These are phyloP conservation scores for Spizella passerina DNA, from an alignment of 2,797 vertebrate species.

Conservation along the genomic window DNA sequence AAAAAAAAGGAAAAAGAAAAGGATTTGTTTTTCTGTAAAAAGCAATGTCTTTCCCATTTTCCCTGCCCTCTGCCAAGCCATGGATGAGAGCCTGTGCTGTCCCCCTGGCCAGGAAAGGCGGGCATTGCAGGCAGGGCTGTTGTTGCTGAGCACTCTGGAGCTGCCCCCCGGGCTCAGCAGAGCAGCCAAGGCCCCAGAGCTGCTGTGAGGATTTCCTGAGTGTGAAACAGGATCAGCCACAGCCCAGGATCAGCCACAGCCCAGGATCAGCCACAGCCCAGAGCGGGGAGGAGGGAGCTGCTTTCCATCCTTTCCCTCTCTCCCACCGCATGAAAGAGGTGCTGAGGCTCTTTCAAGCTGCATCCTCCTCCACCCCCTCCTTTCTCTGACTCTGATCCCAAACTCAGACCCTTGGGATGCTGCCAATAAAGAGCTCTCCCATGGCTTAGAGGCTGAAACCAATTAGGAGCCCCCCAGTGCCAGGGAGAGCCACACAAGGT, in stretches of 20 bases:
- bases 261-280: background rate
- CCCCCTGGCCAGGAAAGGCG: rapidly evolving
- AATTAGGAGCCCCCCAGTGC: background rate
- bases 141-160: background rate
- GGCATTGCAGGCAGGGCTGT: background rate
- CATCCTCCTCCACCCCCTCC: background rate
- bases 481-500: background rate
- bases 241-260: slow-evolving; percentile 10
- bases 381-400: background rate
- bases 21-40: background rate
- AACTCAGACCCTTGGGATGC: background rate
- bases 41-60: background rate
- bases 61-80: background rate
- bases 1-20: background rate
- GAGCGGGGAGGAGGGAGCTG: background rate
- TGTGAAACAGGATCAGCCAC: slow-evolving; percentile 17
- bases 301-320: background rate
- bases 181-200: background rate
- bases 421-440: slow-evolving; percentile 33
- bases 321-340: background rate
- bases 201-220: background rate
- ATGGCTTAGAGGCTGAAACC: background rate
- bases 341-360: background rate
- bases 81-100: background rate
- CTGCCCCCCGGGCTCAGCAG: background rate